phyloP scores from a whole-genome alignment of 2,113 vertebrate genomes.

The Nothobranchius kuhntae region DNA sequence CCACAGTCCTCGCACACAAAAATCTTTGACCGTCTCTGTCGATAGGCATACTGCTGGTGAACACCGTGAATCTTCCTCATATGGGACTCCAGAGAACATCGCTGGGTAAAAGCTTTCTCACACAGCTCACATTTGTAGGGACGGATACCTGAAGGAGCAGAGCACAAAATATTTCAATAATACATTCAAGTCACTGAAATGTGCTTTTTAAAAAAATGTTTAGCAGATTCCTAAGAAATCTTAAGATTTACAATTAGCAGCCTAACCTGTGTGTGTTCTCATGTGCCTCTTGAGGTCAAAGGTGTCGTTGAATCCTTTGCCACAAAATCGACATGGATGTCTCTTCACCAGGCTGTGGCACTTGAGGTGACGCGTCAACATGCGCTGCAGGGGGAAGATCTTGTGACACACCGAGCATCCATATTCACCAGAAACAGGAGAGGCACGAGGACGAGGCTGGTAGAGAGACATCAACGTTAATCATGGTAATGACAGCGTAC shows the following conservation, averaged over 20 bases:
- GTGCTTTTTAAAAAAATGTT: too few species aligned
- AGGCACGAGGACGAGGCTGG: slow-evolving; percentile 47
- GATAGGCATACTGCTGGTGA: slow-evolving; percentile 85
- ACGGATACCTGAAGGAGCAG: slow-evolving; percentile 81
- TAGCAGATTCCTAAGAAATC: not conserved
- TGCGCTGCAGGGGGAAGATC: slow-evolving; percentile 86
- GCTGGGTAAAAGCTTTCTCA: slow-evolving; percentile 89
- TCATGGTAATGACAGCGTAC: too few species aligned
- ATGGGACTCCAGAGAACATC: slow-evolving; percentile 90
- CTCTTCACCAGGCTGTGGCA: slow-evolving; percentile 87
- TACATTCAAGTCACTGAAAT: too few species aligned
- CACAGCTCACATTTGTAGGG: slow-evolving; percentile 89
- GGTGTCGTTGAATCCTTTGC: slow-evolving; percentile 91
- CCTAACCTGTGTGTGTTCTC: slow-evolving; percentile 83
- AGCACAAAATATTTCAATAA: not conserved
- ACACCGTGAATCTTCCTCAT: slow-evolving; percentile 88
- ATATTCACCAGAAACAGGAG: slow-evolving; percentile 69
- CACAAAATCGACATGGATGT: slow-evolving; percentile 84
- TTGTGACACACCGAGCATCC: slow-evolving; percentile 85
- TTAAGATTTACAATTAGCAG: not conserved
- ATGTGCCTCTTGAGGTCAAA: slow-evolving; percentile 92
- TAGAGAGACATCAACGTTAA: not conserved
- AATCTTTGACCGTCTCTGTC: slow-evolving; percentile 88
- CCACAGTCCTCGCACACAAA: slow-evolving; percentile 91
- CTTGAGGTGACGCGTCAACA: slow-evolving; percentile 89